Evolutionary conservation across 2,888 invertebrate species (phyloP), one percentile per base, ranked within the genome.

Genomic region (Mesochorus sp.): DNA sequence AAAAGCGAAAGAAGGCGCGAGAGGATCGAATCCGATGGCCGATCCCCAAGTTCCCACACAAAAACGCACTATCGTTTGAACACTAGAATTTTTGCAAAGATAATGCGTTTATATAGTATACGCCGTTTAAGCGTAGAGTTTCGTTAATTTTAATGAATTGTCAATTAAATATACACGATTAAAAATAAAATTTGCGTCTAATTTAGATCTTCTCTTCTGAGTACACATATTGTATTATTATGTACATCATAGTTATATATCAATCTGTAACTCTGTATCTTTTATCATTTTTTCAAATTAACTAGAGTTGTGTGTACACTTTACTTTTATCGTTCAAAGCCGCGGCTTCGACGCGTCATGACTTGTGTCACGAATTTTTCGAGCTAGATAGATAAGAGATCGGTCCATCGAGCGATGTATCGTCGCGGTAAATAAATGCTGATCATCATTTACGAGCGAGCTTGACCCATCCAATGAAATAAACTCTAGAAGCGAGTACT

Each of bases 331-430:
- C 71, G 42, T 51, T 44, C 47, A 71, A 67, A 42, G 59, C 4
- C 42, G 49, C 44, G n/a, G 51, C 31, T 39, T 14, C 47, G 55
- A 26, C 31, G 31, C 26, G 47, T 47, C 62, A 21, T 64, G 49
- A 10, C 62, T 34, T 17, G 59, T 39, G n/a, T n/a, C n/a, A n/a
- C 64, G 19, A 2, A 78, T 79, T 80, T 80, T 80, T 80, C 61
- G 70, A 76, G 55, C 79, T 62, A 73, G 53, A 79, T 79, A 79
- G 79, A 80, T 80, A 80, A 80, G 39, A 39, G n/a, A 51, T 34
- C 66, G 71, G 66, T 76, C 72, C 75, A 68, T 78, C 67, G 67
- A 28, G 47, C 70, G 80, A 55, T 59, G 44, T n/a, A n/a, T 34
- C 44, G 61, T 42, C 39, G 62, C n/a, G n/a, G 64, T 76, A 79